phyloP scores from a whole-genome alignment of 2,113 vertebrate genomes.

The Physeter macrocephalus region DNA sequence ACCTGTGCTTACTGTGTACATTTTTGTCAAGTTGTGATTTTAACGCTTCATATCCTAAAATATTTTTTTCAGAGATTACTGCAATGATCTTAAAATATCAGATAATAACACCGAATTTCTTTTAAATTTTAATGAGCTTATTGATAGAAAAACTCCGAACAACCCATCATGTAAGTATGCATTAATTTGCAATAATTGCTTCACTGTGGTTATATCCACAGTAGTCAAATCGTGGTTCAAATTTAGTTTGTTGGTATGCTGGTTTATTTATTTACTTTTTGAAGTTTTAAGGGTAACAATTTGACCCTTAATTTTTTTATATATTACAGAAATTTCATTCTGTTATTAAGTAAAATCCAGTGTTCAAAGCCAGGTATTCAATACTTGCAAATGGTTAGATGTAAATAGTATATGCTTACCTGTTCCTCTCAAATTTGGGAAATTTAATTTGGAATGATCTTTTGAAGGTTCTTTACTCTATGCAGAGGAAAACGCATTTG shows the following conservation, averaged over 20 bases:
- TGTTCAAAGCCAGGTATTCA: not conserved
- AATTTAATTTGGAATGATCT: not conserved
- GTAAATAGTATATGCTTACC: not conserved
- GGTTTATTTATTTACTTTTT: not conserved
- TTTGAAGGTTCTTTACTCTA: not conserved
- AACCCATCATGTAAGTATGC: slow-evolving; percentile 91
- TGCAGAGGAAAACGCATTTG: not conserved
- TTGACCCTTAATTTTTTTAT: not conserved
- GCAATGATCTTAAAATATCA: slow-evolving; percentile 91
- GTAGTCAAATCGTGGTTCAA: not conserved
- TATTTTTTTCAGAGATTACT: slow-evolving; percentile 91
- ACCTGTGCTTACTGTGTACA: not conserved
- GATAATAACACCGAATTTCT: slow-evolving; percentile 97
- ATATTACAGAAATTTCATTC: not conserved
- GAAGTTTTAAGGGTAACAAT: not conserved
- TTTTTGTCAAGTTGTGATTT: not conserved
- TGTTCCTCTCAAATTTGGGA: not conserved
- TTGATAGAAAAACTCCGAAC: slow-evolving; percentile 90
- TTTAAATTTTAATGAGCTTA: slow-evolving; percentile 92
- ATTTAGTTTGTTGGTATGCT: not conserved
- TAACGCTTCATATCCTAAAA: not conserved
- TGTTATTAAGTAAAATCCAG: not conserved
- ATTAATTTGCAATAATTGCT: not conserved
- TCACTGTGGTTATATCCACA: not conserved
- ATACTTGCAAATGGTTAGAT: not conserved